A percentile compares a stretch with the other conserved stretches of the same genome.
Evolutionary conservation across 2,113 vertebrate species (phyloP).

Genomic region (Chaetodon auriga): DNA sequence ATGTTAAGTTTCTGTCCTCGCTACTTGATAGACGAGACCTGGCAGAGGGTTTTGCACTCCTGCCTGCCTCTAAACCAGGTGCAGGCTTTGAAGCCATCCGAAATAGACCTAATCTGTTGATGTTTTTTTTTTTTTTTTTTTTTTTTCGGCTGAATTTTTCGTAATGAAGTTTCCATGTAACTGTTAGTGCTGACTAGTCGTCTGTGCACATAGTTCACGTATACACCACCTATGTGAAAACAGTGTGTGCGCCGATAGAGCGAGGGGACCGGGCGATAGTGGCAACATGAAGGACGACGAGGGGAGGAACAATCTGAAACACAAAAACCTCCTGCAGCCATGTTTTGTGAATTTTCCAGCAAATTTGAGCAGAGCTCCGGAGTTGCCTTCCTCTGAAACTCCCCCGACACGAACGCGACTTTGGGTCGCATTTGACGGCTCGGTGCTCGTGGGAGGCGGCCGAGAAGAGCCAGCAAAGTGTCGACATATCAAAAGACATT

Average conservation of each 20-base stretch:
- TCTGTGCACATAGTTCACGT: slow-evolving; percentile 39
- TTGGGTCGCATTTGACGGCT: not conserved
- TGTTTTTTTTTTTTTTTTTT: slow-evolving; percentile 42
- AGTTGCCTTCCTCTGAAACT: slow-evolving; percentile 51
- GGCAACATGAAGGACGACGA: slow-evolving; percentile 80
- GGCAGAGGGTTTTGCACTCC: slow-evolving; percentile 10
- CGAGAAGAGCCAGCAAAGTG: not conserved
- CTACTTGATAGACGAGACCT: slow-evolving; percentile 21
- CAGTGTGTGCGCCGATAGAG: slow-evolving; percentile 20
- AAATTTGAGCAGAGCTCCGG: slow-evolving; percentile 78
- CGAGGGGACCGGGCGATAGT: slow-evolving; percentile 52
- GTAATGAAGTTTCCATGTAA: slow-evolving; percentile 75
- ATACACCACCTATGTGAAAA: slow-evolving; percentile 2
- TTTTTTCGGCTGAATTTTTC: slow-evolving; percentile 41
- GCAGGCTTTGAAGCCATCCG: slow-evolving; percentile 63
- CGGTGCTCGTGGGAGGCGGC: fast-evolving
- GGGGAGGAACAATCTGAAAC: slow-evolving; percentile 84
- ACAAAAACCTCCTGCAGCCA: slow-evolving; percentile 88
- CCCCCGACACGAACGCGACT: not conserved
- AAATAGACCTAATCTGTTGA: slow-evolving; percentile 75
- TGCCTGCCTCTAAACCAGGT: slow-evolving; percentile 56
- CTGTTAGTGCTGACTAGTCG: slow-evolving; percentile 52
- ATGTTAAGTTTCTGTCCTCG: slow-evolving; percentile 50
- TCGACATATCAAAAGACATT: slow-evolving; percentile 40
- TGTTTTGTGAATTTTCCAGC: slow-evolving; percentile 85